Evolutionary conservation across 2,888 invertebrate species (phyloP).

Genomic region (Hydrotaea diabolus): DNA sequence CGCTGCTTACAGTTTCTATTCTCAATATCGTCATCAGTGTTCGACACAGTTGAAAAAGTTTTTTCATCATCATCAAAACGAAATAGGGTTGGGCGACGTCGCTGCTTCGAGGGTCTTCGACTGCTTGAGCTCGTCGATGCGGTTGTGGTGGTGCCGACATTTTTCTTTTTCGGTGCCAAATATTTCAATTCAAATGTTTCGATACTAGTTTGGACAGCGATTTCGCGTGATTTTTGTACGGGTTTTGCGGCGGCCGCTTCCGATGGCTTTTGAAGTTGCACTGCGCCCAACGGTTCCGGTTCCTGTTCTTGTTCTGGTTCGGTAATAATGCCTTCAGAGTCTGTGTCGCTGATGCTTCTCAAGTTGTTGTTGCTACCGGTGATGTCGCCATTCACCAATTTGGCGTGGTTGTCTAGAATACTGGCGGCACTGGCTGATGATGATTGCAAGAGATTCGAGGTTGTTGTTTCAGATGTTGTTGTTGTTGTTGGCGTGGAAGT

Average conservation of each 20-base stretch:
- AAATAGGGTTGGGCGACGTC: conserved; percentile 70
- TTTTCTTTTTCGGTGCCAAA: conserved; percentile 71
- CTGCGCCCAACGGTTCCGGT: conserved; percentile 5
- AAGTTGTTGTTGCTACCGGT: conserved; percentile 47
- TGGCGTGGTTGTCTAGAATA: conserved; percentile 49
- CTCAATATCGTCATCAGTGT: conserved; percentile 77
- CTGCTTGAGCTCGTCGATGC: conserved; percentile 72
- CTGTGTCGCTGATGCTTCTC: conserved; percentile 52
- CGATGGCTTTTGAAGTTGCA: conserved; percentile 11
- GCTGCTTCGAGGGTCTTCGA: conserved; percentile 69
- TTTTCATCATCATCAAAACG: conserved; percentile 77
- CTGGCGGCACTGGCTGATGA: conserved; percentile 55
- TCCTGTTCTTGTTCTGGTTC: conserved; percentile 56
- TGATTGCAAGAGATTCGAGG: conserved; percentile 64
- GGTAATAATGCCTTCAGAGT: conserved; percentile 62
- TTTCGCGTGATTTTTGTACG: conserved; percentile 72
- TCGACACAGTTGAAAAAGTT: conserved; percentile 78
- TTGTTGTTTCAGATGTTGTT: conserved; percentile 53
- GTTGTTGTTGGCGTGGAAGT: conserved; percentile 61
- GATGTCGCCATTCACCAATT: conserved; percentile 64
- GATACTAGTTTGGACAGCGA: conserved; percentile 79
- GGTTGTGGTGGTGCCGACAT: conserved; percentile 73
- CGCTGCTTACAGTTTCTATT: conserved; percentile 74
- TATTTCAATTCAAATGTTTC: conserved; percentile 76
- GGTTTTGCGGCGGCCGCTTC: neutral